Evolutionary conservation across 2,113 vertebrate genomes (phyloP), one percentile per base, ranked within the genome.

Genomic region (Platysternon megacephalum): DNA sequence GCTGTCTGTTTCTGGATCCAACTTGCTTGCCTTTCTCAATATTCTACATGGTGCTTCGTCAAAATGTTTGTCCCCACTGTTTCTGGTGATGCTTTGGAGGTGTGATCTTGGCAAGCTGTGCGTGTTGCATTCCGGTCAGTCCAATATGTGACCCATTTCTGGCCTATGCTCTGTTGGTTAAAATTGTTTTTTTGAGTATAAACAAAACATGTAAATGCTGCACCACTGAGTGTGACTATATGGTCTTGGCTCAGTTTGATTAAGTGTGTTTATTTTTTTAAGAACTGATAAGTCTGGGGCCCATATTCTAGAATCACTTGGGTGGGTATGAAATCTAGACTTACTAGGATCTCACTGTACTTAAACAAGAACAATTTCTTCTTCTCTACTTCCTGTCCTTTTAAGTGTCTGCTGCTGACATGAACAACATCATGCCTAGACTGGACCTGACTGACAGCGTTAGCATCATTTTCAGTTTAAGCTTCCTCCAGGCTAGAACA

Each of bases 401-500:
- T 96, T 94, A 97, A 92, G 96, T 96, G 96, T 97, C 95, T 96
- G 96, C 97, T 98, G 91, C 95, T 97, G 96, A 93, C 97, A 97
- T 97, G 98, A 98, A 97, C 97, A 98, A 82, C 97, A 95, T 98
- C 98, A 98, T 98, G 98, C 98, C 98, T 98, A 97, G 95, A 97
- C 98, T 98, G 97, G 98, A 98, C 98, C 98, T 98, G 98, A 98
- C 98, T 98, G 98, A 98, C 98, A 98, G 55, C 11, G 97, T 98
- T 98, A 98, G 98, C 98, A 98, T 98, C 98, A 98, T 98, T 98
- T 98, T 98, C 97, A 97, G 98, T 95, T 89, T 97, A 94, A 97
- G 95, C 94, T 97, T 98, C 98, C 98, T 98, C 81, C 86, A 19
- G 98, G 98, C 98, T 97, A 98, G 92, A 97, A 88, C 93, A 89